Conservation (phyloP, 2,113 vertebrate species). For the Thunnus maccoyii region DNA sequence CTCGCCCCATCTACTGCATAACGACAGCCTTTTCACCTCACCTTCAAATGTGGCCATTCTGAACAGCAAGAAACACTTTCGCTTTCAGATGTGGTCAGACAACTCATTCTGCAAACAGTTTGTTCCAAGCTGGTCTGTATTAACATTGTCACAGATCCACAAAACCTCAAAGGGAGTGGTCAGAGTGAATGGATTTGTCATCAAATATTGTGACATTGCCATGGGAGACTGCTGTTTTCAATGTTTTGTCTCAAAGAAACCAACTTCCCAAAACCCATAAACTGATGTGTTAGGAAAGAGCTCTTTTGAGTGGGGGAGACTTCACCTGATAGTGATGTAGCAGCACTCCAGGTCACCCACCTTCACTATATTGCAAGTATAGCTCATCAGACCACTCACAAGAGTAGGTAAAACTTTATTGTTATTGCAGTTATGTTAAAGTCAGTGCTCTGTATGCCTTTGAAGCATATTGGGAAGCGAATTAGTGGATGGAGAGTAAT, state of each 20-base stretch:
- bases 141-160: background rate
- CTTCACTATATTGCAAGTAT: background rate
- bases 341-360: background rate
- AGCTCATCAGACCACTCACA: background rate
- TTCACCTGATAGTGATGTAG: background rate
- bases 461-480: background rate
- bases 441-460: background rate
- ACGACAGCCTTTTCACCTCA: background rate
- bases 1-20: too few species aligned
- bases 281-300: background rate
- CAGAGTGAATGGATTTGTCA: background rate
- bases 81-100: background rate
- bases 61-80: background rate
- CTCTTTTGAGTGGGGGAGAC: background rate
- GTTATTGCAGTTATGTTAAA: background rate
- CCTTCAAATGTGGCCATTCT: too few species aligned
- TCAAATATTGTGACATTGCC: background rate
- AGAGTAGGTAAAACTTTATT: background rate
- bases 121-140: too few species aligned
- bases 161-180: too few species aligned
- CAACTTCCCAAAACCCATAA: background rate
- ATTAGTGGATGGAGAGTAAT: slow-evolving; percentile 8
- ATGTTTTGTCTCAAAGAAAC: background rate
- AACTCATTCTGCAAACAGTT: too few species aligned
- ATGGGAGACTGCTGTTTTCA: background rate